phyloP scores from a whole-genome alignment of 2,113 vertebrate species.

The Chaetops frenatus region DNA sequence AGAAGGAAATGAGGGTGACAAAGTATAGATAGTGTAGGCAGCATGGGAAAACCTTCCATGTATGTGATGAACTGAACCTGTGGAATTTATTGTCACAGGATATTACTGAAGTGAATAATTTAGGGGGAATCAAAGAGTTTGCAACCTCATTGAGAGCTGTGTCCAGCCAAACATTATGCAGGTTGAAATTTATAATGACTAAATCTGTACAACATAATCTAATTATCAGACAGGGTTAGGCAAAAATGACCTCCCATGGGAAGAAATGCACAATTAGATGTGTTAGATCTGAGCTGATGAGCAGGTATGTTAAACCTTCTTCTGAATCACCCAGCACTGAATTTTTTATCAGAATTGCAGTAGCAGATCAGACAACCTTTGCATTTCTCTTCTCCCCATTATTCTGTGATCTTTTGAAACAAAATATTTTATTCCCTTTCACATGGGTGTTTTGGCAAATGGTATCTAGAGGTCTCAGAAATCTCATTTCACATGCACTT shows the following conservation, averaged over 20 bases:
- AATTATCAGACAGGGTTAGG: conserved; percentile 61
- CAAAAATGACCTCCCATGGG: conserved; percentile 59
- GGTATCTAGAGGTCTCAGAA: not conserved
- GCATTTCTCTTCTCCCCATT: not conserved
- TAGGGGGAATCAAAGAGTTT: conserved; percentile 46
- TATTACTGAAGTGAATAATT: conserved; percentile 35
- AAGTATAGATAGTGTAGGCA: not conserved
- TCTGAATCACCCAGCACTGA: conserved; percentile 4
- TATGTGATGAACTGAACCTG: not conserved
- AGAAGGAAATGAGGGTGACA: not conserved
- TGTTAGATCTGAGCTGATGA: conserved; percentile 58
- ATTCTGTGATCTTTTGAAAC: not conserved
- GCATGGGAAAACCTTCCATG: not conserved
- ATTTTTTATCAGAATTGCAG: conserved; percentile 37
- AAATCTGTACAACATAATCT: conserved; percentile 56
- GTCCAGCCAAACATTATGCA: conserved; percentile 49
- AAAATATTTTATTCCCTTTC: conserved; percentile 36
- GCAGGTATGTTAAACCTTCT: conserved; percentile 35
- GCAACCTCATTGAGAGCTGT: conserved; percentile 25
- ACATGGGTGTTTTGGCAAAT: not conserved
- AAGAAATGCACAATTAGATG: conserved; percentile 55
- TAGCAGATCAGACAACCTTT: conserved; percentile 34
- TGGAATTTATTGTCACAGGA: conserved; percentile 3
- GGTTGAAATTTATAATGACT: conserved; percentile 57
- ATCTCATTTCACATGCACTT: not conserved